Conservation (phyloP, 2,888 invertebrate species). For the Nyleta sp. region DNA sequence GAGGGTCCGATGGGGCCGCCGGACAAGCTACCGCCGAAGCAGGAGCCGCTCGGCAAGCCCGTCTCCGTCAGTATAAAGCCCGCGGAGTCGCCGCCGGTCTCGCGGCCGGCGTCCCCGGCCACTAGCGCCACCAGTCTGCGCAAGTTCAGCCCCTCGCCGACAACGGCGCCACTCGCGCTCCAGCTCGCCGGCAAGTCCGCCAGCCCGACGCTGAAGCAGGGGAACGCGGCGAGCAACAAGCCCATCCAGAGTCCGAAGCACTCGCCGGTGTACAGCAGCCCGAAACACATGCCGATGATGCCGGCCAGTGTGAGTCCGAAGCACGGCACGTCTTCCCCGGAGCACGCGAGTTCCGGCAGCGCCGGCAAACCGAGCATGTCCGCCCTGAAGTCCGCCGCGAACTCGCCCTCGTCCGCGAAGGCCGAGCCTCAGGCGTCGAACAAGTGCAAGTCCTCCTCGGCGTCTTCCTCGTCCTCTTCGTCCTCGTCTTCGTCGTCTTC, state of each 20-base stretch:
- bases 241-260: conserved; percentile 88
- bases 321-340: conserved; percentile 91
- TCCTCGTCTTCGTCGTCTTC: conserved; percentile 72
- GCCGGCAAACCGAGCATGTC: conserved; percentile 96
- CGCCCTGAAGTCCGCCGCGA: conserved; percentile 90
- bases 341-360: conserved; percentile 87
- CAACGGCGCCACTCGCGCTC: conserved; percentile 86
- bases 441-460: conserved; percentile 72
- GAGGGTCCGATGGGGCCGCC: conserved; percentile 91
- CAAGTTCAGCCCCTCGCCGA: conserved; percentile 89
- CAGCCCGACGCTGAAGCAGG: conserved; percentile 83
- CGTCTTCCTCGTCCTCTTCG: conserved; percentile 74
- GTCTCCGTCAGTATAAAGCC: conserved; percentile 90
- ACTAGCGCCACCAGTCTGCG: conserved; percentile 83
- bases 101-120: conserved; percentile 86
- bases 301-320: conserved; percentile 90
- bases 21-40: conserved; percentile 89
- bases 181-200: conserved; percentile 83
- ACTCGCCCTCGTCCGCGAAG: conserved; percentile 82
- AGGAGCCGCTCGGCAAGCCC: conserved; percentile 87
- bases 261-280: conserved; percentile 89
- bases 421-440: conserved; percentile 67
- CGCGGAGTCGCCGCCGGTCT: conserved; percentile 84
- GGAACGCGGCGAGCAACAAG: conserved; percentile 83
- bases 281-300: conserved; percentile 85